Base-by-base conservation (phyloP, 2,888 invertebrate species). In the Leptinotarsa tumamoca region DNA sequence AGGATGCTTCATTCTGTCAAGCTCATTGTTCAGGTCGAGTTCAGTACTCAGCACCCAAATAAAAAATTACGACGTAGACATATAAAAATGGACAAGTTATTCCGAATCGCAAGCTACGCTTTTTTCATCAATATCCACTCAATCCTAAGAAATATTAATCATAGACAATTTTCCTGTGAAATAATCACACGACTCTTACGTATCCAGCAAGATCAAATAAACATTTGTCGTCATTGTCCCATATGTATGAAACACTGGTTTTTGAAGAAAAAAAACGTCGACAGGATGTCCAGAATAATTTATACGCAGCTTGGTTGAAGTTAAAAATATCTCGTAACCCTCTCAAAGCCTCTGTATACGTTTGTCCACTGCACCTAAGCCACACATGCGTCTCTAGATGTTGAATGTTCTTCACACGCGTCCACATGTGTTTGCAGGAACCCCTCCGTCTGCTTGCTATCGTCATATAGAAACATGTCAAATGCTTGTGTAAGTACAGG, bases 321-420 rank as follows among this genome's bases (percentile, higher is more conserved):
- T 83, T 86, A 86, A 84, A 86, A 86, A 86, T 86, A 86, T 84
- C 74, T 73, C 83, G 70, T 84, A 85, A 86, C 85, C 85, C 86
- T 85, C 82, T 81, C 81, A 56, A 66, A 77, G 80, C 78, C 78
- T 79, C 78, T 79, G 80, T 73, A 78, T 78, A 82, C 82, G 82
- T 81, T 83, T 86, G 85, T 86, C 85, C 85, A 85, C 83, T 84
- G 81, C 81, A 75, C 74, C 72, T 75, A 80, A 80, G 81, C 75
- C 79, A 80, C 79, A 82, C 77, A 82, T 82, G 80, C 79, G 80
- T 82, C 82, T 84, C 84, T 83, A 85, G 81, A 85, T 77, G 80
- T 78, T 79, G 74, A 84, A 86, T 85, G 84, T 87, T 87, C 86
- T 86, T 87, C 87, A 86, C 87, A 86, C 87, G 82, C 84, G 80